Evolutionary conservation across 1,140 invertebrate genomes (phyloP).

Genomic region (Phthorimaea operculella): DNA sequence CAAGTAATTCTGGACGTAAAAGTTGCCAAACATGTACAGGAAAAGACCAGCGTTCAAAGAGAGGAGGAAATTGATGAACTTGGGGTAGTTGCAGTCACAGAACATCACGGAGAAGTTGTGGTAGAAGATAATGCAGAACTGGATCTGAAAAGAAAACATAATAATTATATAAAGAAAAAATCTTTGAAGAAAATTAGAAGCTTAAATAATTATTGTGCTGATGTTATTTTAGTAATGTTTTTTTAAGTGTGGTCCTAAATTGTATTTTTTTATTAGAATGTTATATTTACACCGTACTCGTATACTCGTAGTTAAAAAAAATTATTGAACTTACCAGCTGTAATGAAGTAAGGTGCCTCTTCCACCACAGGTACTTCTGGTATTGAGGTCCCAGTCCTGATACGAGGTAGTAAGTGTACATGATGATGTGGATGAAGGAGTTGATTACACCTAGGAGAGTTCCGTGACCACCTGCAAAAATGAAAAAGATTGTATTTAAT

Average conservation of each 20-base stretch:
- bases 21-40: slow-evolving; percentile 85
- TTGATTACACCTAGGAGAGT: slow-evolving; percentile 88
- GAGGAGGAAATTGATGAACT: slow-evolving; percentile 75
- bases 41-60: slow-evolving; percentile 81
- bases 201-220: too few species aligned
- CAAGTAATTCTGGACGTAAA: slow-evolving; percentile 81
- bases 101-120: slow-evolving; percentile 75
- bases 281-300: too few species aligned
- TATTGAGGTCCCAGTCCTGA: slow-evolving; percentile 86
- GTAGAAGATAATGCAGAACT: slow-evolving; percentile 82
- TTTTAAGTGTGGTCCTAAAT: too few species aligned
- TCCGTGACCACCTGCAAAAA: slow-evolving; percentile 77
- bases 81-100: slow-evolving; percentile 75
- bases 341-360: slow-evolving; percentile 88
- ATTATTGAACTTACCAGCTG: slow-evolving; percentile 84
- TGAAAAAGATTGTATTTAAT: neutral
- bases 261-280: too few species aligned
- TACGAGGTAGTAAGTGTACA: slow-evolving; percentile 92
- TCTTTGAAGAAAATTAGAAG: too few species aligned
- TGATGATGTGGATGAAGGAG: slow-evolving; percentile 85
- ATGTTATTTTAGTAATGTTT: too few species aligned
- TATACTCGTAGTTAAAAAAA: too few species aligned
- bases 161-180: too few species aligned
- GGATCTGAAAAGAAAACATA: slow-evolving; percentile 69
- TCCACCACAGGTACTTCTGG: slow-evolving; percentile 94